phyloP scores from a whole-genome alignment of 2,888 invertebrate genomes.

The Anticlea derivata region DNA sequence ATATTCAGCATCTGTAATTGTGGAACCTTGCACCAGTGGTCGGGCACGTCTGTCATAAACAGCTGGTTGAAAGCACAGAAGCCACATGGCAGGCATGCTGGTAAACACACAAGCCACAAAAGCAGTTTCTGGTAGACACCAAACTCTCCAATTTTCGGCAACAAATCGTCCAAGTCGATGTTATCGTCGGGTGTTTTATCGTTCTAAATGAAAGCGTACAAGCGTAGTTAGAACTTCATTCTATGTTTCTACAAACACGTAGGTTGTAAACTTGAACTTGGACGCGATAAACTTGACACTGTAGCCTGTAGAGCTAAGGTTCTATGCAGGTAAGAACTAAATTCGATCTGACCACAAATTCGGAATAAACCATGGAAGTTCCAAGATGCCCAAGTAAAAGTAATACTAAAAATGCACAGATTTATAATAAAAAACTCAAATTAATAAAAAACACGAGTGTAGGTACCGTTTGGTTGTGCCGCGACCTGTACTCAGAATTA shows the following conservation, averaged over 20 bases:
- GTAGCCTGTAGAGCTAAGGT: conserved; percentile 2
- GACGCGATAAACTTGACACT: conserved; percentile 24
- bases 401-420: too few relatives aligned
- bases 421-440: not conserved
- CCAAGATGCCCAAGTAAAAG: too few relatives aligned
- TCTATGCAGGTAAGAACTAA: not conserved
- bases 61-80: conserved; percentile 97
- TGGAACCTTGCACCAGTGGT: conserved; percentile 93
- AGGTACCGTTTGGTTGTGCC: conserved; percentile 56
- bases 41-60: conserved; percentile 94
- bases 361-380: too few relatives aligned
- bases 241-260: not conserved
- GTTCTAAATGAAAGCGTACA: conserved; percentile 18
- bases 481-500: conserved; percentile 49
- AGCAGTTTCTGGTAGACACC: conserved; percentile 94
- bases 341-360: not conserved
- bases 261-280: conserved; percentile 26
- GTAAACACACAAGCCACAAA: conserved; percentile 93
- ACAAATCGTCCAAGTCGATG: conserved; percentile 92
- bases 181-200: conserved; percentile 48
- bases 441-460: not conserved
- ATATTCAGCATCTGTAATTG: conserved; percentile 83
- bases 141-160: conserved; percentile 94
- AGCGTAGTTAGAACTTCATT: not conserved
- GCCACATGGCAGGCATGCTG: conserved; percentile 95